Percentiles rank a stretch among this genome's conserved stretches.
Evolutionary conservation across 2,113 vertebrate species (phyloP).

Genomic region (Thalassoma bifasciatum): DNA sequence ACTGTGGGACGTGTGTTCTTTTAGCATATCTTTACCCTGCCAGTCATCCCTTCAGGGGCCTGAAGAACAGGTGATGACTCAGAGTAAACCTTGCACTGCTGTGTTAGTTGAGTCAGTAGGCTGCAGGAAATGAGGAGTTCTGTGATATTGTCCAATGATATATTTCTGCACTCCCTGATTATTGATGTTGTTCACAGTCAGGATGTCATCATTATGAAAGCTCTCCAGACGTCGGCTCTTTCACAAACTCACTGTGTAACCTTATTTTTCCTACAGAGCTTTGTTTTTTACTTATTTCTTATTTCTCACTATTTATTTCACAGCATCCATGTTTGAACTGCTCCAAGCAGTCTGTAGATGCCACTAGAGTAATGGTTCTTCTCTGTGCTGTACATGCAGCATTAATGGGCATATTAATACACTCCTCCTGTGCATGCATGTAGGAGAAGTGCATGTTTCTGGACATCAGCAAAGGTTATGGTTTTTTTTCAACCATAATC

Average conservation of each 20-base stretch:
- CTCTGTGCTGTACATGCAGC: background rate
- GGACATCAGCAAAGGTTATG: background rate
- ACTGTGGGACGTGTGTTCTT: too few species aligned
- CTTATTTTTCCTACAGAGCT: background rate
- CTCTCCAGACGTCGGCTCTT: slow-evolving; percentile 38
- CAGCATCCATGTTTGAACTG: background rate
- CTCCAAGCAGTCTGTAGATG: background rate
- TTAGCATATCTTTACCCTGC: too few species aligned
- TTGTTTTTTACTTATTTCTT: background rate
- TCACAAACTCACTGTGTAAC: background rate
- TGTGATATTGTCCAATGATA: slow-evolving; percentile 9
- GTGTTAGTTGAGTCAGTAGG: background rate
- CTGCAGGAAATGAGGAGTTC: background rate
- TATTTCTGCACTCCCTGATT: slow-evolving; percentile 8
- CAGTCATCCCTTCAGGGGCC: too few species aligned
- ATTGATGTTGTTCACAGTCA: slow-evolving; percentile 6
- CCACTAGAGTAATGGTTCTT: background rate
- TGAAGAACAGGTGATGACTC: too few species aligned
- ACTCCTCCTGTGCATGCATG: background rate
- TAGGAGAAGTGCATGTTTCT: background rate
- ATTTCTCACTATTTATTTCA: background rate
- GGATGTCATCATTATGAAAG: slow-evolving; percentile 18
- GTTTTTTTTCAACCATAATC: background rate
- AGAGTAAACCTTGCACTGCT: too few species aligned
- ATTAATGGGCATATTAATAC: background rate